Base-by-base conservation (phyloP, 2,797 vertebrate genomes). In the Chaenodraco wilsoni region DNA sequence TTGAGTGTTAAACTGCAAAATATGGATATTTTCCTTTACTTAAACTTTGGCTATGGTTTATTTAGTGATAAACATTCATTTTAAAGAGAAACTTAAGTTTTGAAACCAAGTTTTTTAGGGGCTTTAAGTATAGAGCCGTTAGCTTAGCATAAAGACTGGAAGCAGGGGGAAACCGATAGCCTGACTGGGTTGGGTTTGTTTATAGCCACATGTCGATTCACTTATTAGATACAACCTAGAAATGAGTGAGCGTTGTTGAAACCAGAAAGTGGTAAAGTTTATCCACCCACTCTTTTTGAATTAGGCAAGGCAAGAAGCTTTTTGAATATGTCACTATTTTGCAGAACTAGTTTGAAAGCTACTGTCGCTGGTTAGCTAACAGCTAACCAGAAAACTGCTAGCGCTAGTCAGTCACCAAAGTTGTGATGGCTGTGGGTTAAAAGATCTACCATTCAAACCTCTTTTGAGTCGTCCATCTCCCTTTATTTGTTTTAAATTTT, bases 121-220 rank as follows among this genome's bases (percentile, higher is more conserved):
- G 9, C 52, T 21, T 31, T 5, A 43, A 13, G 44, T 27, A 2
- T 10, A 10, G 41, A 12, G 14, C 44, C 23, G 51, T 65, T 43
- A 48, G 31, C 48, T 43, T 65, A 19, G 19, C 19, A 45, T 60
- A n/a, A 74, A 6, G n/a, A 72, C 33, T 58, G 31, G 10, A 33
- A 56, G 37, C 9, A 23, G 50, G 13, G 13, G 27, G 2, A 50
- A 65, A 33, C n/a, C 48, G n/a, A 19, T 54, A 21, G 50, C 49
- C 3, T 65, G 43, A 7, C 16, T 49, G 3, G 9, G 23, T 54
- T 9, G 9, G n/a, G 2, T 40, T 57, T 56, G 3, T 40, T 31
- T 56, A 23, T 23, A 23, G 21, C 10, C 4, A 14, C 33, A 37
- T 37, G 33, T 37, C 33, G 16, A 33, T 33, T 37, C 17, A 40